Evolutionary conservation across 1,140 invertebrate genomes (phyloP).

Genomic region (Bombus waltoni): DNA sequence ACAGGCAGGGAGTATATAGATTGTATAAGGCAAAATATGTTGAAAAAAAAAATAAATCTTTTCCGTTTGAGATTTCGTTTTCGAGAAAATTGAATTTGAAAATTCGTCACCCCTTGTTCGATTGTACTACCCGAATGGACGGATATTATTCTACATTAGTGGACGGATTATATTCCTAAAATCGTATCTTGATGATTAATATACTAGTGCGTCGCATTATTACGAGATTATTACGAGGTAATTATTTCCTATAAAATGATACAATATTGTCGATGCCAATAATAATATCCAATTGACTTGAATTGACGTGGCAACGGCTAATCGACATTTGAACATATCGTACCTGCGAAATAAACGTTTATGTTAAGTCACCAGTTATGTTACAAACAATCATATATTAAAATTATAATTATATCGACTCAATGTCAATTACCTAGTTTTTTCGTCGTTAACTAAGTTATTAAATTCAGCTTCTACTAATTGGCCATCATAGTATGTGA

Average conservation of each 20-base stretch:
- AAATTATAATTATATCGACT: conserved; percentile 1
- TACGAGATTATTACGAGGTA: conserved; percentile 44
- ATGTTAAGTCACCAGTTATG: neutral
- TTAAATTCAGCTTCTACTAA: conserved; percentile 96
- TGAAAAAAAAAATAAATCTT: no score
- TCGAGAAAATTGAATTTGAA: no score
- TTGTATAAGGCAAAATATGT: no score
- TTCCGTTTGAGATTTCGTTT: no score
- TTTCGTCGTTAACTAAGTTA: conserved; percentile 90
- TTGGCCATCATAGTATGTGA: conserved; percentile 98
- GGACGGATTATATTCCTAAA: conserved; percentile 9
- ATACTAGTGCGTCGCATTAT: neutral
- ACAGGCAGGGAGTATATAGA: no score
- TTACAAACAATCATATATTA: neutral
- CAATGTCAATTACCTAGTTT: conserved; percentile 85
- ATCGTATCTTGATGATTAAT: neutral
- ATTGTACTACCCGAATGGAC: no score
- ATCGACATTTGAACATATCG: conserved; percentile 95
- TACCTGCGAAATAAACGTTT: conserved; percentile 82
- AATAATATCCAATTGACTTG: conserved; percentile 81
- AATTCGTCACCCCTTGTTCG: no score
- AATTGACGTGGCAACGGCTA: conserved; percentile 89
- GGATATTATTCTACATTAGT: neutral
- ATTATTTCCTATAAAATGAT: conserved; percentile 66
- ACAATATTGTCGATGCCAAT: conserved; percentile 72